These are phyloP conservation scores for Ormyrus rosae DNA, from an alignment of 2,888 invertebrate genomes.

Conservation along the genomic window DNA sequence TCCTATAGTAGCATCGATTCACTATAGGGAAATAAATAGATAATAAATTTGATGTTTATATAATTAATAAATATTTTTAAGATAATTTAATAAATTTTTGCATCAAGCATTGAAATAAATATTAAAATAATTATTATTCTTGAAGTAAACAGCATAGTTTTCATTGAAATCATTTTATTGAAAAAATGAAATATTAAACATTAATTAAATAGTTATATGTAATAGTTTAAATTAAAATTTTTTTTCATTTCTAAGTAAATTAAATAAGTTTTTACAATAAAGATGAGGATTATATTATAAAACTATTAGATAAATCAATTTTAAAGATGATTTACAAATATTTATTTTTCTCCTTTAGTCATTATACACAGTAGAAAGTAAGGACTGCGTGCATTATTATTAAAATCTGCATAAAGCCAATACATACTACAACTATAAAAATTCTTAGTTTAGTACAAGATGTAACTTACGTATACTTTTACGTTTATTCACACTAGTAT, in stretches of 20 bases:
- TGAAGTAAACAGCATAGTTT: neutral
- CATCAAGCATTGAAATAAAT: too few species aligned
- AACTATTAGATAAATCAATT: neutral
- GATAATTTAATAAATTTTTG: too few species aligned
- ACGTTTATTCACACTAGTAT: constrained; percentile 31
- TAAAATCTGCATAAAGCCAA: constrained; percentile 24
- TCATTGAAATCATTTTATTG: constrained; percentile 31
- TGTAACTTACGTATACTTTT: neutral
- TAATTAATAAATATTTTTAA: too few species aligned
- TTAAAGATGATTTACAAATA: neutral
- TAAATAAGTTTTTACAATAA: constrained; percentile 31
- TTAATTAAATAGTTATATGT: constrained; percentile 27
- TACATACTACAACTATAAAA: constrained; percentile 21
- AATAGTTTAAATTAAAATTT: neutral
- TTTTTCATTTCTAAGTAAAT: constrained; percentile 9
- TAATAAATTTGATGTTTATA: too few species aligned
- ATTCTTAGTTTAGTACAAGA: constrained; percentile 30
- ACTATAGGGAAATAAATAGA: too few species aligned
- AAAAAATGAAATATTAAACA: constrained; percentile 21
- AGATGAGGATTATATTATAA: neutral
- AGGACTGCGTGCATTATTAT: constrained; percentile 14
- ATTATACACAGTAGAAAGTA: constrained; percentile 2
- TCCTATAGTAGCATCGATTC: too few species aligned
- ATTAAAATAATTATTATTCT: too few species aligned
- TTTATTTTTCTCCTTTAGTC: neutral